Conservation (phyloP, 2,888 invertebrate species). For the Luperina nickerlii region DNA sequence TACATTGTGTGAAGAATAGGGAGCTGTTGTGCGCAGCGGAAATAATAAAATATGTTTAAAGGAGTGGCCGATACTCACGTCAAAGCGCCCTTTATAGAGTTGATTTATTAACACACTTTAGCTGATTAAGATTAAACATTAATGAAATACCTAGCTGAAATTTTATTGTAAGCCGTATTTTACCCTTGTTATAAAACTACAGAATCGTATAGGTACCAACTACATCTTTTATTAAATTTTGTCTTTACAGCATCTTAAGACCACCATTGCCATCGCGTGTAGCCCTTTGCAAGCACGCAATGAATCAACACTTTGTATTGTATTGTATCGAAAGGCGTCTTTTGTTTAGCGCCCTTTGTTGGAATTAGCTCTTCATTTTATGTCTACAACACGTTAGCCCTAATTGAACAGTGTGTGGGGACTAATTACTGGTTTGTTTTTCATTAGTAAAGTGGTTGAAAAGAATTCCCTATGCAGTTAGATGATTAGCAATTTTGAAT, state of each 20-base stretch:
- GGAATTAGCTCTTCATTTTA: conserved; percentile 73
- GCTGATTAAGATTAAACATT: conserved; percentile 37
- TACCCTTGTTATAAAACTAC: conserved; percentile 30
- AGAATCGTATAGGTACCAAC: background rate
- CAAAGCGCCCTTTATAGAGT: conserved; percentile 24
- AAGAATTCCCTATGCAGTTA: background rate
- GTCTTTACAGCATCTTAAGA: conserved; percentile 52
- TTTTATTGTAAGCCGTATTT: background rate
- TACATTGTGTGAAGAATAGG: conserved; percentile 29
- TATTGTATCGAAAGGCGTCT: conserved; percentile 70
- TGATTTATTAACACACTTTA: conserved; percentile 39
- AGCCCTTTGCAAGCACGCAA: conserved; percentile 57
- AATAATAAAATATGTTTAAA: conserved; percentile 52
- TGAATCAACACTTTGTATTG: conserved; percentile 74
- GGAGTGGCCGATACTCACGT: conserved; percentile 28
- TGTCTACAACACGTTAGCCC: conserved; percentile 56
- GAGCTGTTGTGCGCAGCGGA: conserved; percentile 35
- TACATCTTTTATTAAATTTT: background rate
- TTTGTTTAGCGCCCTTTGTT: conserved; percentile 76
- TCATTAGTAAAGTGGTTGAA: conserved; percentile 21
- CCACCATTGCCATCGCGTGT: conserved; percentile 65
- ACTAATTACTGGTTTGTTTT: conserved; percentile 49
- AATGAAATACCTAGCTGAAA: conserved; percentile 30
- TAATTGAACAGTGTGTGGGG: conserved; percentile 51
- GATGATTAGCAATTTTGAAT: conserved; percentile 8